Base-by-base conservation (phyloP, 2,113 vertebrate genomes). In the Polypterus senegalus region DNA sequence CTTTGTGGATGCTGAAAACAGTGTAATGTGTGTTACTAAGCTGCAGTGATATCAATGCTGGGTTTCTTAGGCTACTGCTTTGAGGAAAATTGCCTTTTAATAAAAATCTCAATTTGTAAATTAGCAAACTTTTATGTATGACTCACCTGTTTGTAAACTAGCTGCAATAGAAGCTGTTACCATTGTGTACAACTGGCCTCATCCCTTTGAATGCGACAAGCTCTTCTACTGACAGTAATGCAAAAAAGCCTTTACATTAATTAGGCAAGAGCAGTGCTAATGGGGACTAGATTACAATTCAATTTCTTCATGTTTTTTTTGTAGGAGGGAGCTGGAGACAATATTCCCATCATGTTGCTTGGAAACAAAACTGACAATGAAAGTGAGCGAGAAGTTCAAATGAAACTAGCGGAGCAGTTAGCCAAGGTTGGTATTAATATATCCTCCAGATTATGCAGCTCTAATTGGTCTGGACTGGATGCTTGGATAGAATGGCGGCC, bases 321-420 rank as follows among this genome's bases (percentile, higher is more conserved):
- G 4, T 66, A 98, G 88, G 93, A 97, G 47, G 83, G 85, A 49
- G 78, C 88, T 7, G 90, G 85, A 58, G 87, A 88, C 62, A 76
- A 76, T 1, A 69, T 95, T 66, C 87, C 85, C 4, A 67, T 94
- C 65, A 86, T 97, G 65, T 78, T 97, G 58, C 46, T 97, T 56
- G 94, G 88, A 49, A 96, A 97, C 73, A 97, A 98, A 80, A 88
- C 83, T 3, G 93, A 97, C 78, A 88, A 82, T 3, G 81, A 89
- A 48, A 82, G 72, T 64, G 83, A 91, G 55, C 81, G 91, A 3
- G 82, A 89, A 76, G 90, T 97, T 45, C 78, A 88, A 0, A 75
- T 73, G 62, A 84, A 82, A 66, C 79, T 88, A 3, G 93, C 90
- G 7, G 81, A 91, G 52, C 81, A 73, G 45, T 80, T 98, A 9